A percentile compares a stretch with the other conserved stretches of the same genome.
Evolutionary conservation across 2,113 vertebrate genomes (phyloP).

Genomic region (Theristicus caerulescens): DNA sequence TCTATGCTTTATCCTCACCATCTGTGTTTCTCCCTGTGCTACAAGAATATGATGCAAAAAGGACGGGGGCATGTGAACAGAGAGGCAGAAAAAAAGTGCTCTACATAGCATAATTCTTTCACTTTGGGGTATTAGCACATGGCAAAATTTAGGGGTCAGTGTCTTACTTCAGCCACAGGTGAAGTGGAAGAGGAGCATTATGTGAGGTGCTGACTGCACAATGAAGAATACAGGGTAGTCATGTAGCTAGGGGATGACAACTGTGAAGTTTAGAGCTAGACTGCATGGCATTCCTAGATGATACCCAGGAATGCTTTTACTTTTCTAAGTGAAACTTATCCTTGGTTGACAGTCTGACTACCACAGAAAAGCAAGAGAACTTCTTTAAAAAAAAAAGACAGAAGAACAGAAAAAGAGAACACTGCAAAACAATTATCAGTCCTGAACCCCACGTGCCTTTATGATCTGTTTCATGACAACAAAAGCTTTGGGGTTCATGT

Average conservation of each 20-base stretch:
- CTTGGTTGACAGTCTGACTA: neutral
- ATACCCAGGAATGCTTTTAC: neutral
- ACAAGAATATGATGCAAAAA: neutral
- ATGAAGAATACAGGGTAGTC: neutral
- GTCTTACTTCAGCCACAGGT: neutral
- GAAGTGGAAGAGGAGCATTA: neutral
- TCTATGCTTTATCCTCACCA: neutral
- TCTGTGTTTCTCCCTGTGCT: neutral
- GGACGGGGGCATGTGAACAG: neutral
- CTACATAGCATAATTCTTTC: neutral
- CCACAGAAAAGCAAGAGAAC: neutral
- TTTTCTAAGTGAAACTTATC: neutral
- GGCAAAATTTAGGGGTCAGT: neutral
- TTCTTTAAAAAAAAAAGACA: no score
- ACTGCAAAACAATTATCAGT: neutral
- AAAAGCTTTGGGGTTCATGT: neutral
- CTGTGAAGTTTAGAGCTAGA: neutral
- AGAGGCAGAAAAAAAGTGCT: neutral
- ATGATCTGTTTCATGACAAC: neutral
- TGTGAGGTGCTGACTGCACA: neutral
- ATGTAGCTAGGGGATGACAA: neutral
- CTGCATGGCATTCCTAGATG: neutral
- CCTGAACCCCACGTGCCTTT: neutral
- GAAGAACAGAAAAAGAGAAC: neutral
- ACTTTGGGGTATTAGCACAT: neutral